Conservation (phyloP, 2,888 invertebrate genomes). For the Oscheius onirici region DNA sequence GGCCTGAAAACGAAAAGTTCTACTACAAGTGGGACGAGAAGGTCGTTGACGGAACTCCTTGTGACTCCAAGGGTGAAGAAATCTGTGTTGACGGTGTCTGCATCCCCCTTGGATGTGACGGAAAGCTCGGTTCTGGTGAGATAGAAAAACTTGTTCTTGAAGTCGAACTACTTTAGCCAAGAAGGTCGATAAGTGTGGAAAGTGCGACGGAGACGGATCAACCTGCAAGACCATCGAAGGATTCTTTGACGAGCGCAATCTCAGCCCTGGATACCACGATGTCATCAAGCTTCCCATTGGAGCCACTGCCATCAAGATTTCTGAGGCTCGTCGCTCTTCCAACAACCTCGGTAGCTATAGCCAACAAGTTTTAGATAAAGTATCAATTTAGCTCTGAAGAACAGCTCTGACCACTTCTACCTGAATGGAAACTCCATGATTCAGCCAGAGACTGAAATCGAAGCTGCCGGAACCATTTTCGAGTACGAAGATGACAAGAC, state of each 20-base stretch:
- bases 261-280: slow-evolving; percentile 85
- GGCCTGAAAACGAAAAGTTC: slow-evolving; percentile 89
- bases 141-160: background rate
- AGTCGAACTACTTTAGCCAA: slow-evolving; percentile 73
- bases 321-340: slow-evolving; percentile 83
- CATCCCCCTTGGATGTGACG: slow-evolving; percentile 92
- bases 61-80: slow-evolving; percentile 82
- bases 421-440: slow-evolving; percentile 94
- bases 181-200: slow-evolving; percentile 88
- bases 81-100: slow-evolving; percentile 95
- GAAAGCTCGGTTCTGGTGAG: slow-evolving; percentile 84
- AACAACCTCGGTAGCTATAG: slow-evolving; percentile 83
- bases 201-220: slow-evolving; percentile 88
- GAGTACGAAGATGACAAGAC: slow-evolving; percentile 84
- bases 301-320: slow-evolving; percentile 87
- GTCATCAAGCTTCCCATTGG: slow-evolving; percentile 88
- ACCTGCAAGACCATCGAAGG: slow-evolving; percentile 83
- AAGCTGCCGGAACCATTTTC: slow-evolving; percentile 86
- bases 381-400: slow-evolving; percentile 81
- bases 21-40: slow-evolving; percentile 86
- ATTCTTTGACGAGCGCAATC: slow-evolving; percentile 76
- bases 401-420: slow-evolving; percentile 84
- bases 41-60: slow-evolving; percentile 82
- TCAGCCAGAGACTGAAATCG: slow-evolving; percentile 78
- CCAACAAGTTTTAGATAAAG: too few relatives aligned